Percentiles rank a stretch among this genome's conserved stretches.
Evolutionary conservation across 1,140 invertebrate genomes (phyloP).

Genomic region (Drosophila micromelanica): DNA sequence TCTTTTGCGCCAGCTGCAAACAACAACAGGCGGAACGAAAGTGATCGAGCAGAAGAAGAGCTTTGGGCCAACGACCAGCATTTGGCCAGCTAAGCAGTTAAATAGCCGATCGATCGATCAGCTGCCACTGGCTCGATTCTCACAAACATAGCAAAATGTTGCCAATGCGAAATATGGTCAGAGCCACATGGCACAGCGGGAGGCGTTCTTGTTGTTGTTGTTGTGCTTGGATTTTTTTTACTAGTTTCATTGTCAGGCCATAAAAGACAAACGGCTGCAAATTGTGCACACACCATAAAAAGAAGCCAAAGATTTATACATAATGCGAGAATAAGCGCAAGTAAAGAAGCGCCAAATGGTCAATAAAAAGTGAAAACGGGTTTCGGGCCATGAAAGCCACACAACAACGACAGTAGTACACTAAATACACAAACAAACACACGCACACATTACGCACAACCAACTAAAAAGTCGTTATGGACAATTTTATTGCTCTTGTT

Average conservation of each 20-base stretch:
- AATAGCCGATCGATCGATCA: constrained; percentile 3
- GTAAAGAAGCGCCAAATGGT: constrained; percentile 71
- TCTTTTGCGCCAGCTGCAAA: not conserved
- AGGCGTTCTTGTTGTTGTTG: constrained; percentile 12
- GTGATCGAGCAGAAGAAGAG: constrained; percentile 10
- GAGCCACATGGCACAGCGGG: constrained; percentile 42
- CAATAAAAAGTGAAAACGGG: constrained; percentile 80
- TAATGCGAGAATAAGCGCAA: constrained; percentile 63
- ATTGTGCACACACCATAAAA: constrained; percentile 62
- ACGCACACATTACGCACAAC: not conserved
- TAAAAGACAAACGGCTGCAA: constrained; percentile 47
- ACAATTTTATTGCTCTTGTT: constrained; percentile 29
- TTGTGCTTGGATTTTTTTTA: constrained; percentile 22
- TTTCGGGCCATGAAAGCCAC: constrained; percentile 29
- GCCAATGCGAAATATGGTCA: constrained; percentile 56
- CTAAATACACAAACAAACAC: not conserved
- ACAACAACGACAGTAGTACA: constrained; percentile 12
- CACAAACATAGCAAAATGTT: constrained; percentile 43
- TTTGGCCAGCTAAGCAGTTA: constrained; percentile 27
- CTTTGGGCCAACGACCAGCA: constrained; percentile 28
- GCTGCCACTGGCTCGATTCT: constrained; percentile 11
- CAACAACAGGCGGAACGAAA: constrained; percentile 34
- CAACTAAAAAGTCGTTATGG: constrained; percentile 39
- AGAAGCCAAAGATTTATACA: constrained; percentile 56
- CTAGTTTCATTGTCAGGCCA: constrained; percentile 64